These are phyloP conservation scores for Chamaetylas fuelleborni DNA, from an alignment of 2,113 vertebrate genomes.

Conservation along the genomic window DNA sequence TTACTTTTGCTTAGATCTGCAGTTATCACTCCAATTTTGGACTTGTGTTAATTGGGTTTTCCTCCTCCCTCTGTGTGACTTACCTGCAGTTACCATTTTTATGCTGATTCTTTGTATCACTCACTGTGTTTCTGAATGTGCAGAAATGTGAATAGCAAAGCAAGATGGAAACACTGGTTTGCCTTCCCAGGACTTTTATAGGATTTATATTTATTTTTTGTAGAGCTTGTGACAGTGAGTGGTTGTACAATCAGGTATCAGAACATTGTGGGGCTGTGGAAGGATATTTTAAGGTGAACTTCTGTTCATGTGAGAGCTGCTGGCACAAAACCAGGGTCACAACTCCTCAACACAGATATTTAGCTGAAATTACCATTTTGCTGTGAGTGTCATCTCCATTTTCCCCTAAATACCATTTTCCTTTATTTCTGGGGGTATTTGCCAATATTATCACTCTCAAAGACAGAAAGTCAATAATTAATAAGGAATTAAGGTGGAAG, in stretches of 20 bases:
- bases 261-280: not conserved
- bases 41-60: not conserved
- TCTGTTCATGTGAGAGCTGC: not conserved
- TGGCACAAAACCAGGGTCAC: not conserved
- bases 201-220: no score
- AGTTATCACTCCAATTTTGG: not conserved
- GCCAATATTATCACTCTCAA: not conserved
- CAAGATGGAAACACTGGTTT: not conserved
- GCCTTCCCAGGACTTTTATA: not conserved
- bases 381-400: not conserved
- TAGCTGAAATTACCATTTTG: not conserved
- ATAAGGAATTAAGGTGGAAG: not conserved
- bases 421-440: not conserved
- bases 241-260: no score
- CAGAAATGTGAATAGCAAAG: not conserved
- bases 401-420: not conserved
- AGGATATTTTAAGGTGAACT: not conserved
- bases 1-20: not conserved
- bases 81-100: not conserved
- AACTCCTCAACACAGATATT: not conserved
- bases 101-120: not conserved
- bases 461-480: not conserved
- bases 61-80: not conserved
- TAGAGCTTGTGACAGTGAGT: not conserved
- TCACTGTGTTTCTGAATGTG: accelerated